Evolutionary conservation across 2,113 vertebrate genomes (phyloP).

Genomic region (Arvicanthis niloticus): DNA sequence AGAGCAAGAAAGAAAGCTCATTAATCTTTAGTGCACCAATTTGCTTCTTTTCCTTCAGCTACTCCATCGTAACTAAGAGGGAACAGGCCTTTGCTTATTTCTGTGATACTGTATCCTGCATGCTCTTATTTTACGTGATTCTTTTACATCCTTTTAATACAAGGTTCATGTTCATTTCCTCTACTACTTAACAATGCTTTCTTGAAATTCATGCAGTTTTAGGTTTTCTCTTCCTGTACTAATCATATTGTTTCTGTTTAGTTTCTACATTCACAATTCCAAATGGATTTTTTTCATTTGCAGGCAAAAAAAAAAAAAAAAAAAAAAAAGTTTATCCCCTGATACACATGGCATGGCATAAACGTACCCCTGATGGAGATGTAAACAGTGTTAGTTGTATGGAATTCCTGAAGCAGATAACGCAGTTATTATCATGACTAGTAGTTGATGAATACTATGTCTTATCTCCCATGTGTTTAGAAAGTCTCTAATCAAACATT

Average conservation of each 20-base stretch:
- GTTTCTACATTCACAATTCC: neutral
- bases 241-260: neutral
- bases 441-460: neutral
- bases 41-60: neutral
- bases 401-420: neutral
- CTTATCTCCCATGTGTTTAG: neutral
- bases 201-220: neutral
- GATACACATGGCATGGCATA: neutral
- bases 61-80: neutral
- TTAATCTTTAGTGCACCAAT: neutral
- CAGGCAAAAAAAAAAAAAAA: neutral
- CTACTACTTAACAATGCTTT: neutral
- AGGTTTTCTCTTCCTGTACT: neutral
- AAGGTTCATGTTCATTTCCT: neutral
- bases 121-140: neutral
- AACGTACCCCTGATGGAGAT: neutral
- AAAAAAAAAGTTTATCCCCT: neutral
- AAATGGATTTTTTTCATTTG: neutral
- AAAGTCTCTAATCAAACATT: neutral
- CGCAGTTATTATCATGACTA: neutral
- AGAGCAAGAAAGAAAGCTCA: neutral
- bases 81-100: neutral
- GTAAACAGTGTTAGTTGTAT: neutral
- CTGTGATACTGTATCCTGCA: neutral
- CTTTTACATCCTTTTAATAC: neutral